These are phyloP conservation scores for Amblyopsis hoosieri DNA, from an alignment of 2,797 vertebrate species.

Conservation along the genomic window DNA sequence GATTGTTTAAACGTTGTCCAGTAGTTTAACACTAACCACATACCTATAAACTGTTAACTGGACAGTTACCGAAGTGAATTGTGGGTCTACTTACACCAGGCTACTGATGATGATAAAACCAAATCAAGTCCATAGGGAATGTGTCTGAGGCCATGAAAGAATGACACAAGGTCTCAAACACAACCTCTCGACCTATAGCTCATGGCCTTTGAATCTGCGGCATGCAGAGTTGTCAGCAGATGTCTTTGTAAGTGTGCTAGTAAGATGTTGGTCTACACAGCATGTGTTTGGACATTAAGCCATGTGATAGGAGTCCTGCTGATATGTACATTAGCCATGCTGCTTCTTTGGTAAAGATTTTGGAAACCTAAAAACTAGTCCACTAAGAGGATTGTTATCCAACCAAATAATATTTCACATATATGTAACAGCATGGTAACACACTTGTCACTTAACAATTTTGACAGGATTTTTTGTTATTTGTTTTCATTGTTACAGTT, in stretches of 20 bases:
- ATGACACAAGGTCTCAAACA: conserved; percentile 23
- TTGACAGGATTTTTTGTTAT: no score
- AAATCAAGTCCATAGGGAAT: conserved; percentile 22
- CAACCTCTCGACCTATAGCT: conserved; percentile 9
- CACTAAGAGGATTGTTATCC: no score
- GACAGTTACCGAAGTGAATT: no score
- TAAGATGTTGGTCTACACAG: conserved; percentile 10
- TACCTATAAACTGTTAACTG: not conserved
- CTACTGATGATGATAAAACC: no score
- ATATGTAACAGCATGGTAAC: no score
- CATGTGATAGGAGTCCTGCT: not conserved
- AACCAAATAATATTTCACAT: no score
- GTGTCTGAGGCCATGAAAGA: conserved; percentile 27
- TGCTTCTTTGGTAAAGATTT: no score
- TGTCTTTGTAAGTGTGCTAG: not conserved
- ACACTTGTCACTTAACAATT: no score
- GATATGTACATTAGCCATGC: no score
- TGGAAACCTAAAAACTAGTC: no score
- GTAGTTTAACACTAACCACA: conserved; percentile 18
- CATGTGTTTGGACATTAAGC: not conserved
- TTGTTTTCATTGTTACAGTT: no score
- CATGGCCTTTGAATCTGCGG: conserved; percentile 14
- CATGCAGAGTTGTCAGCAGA: conserved; percentile 18
- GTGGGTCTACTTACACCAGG: no score
- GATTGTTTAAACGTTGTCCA: not conserved